Percentiles rank a stretch among this genome's conserved stretches.
These are phyloP conservation scores for Octomys mimax DNA, from an alignment of 2,797 vertebrate species.

Conservation along the genomic window DNA sequence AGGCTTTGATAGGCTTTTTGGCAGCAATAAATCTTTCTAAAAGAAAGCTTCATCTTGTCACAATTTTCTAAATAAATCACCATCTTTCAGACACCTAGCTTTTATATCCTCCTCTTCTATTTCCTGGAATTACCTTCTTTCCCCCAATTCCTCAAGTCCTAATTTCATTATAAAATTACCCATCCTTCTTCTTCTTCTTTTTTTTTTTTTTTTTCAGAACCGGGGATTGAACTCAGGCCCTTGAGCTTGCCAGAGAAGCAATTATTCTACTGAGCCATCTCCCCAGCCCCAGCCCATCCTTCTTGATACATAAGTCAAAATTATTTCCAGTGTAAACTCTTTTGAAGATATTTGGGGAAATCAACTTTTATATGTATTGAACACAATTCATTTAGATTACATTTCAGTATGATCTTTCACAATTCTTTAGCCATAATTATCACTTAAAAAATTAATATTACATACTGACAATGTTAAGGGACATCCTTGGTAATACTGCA, in stretches of 20 bases:
- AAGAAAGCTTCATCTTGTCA: background rate
- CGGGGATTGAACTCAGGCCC: too few species aligned
- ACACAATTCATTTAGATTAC: constrained; percentile 11
- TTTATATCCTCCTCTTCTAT: background rate
- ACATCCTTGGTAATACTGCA: background rate
- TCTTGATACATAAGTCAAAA: background rate
- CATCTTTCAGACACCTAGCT: background rate
- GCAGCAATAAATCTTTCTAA: background rate
- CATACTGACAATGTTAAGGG: background rate
- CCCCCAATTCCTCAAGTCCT: background rate
- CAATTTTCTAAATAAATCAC: background rate
- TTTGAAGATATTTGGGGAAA: background rate
- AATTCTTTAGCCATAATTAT: background rate
- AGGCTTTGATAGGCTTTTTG: background rate
- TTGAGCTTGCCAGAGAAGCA: too few species aligned
- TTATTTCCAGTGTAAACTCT: background rate
- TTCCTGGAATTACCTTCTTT: constrained; percentile 36
- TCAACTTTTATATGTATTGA: background rate
- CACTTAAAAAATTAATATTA: background rate
- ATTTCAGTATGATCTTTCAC: background rate
- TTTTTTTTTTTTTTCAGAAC: too few species aligned
- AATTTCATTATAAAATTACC: background rate
- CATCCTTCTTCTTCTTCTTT: background rate
- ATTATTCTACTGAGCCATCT: too few species aligned
- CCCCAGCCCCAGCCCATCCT: too few species aligned